Base-by-base conservation (phyloP, 2,888 invertebrate genomes). In the Zelleria hepariella region DNA sequence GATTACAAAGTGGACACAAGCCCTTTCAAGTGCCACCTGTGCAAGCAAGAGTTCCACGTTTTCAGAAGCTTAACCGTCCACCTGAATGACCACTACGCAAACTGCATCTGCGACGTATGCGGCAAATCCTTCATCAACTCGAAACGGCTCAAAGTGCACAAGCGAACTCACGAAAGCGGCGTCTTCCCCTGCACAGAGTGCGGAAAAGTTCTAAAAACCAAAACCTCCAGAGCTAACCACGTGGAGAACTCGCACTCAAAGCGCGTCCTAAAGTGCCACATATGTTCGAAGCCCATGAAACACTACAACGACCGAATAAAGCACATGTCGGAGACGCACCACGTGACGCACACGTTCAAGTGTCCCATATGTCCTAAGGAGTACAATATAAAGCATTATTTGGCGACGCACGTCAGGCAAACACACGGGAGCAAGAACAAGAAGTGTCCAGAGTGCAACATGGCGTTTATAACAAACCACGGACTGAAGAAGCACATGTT, bases 31-130 rank as follows among this genome's bases (percentile, higher is more conserved):
- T 86, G 86, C 57, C 86, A 86, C 60, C 61, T 86, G 10, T 86
- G 86, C 51, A 64, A 69, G 0, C 67, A 68, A 47, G 73, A 82
- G 42, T 86, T 83, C 48, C 86, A 86, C 55, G 85, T 85, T 0
- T 86, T 86, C 59, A 68, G 54, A 26, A 55, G 86, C 0, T 61
- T 86, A 3, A 85, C 86, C 0, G 81, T 77, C 1, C 90, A 90
- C 67, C 64, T 90, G 26, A 90, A 90, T 55, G 85, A 83, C 27
- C 90, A 90, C 52, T 89, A 87, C 59, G 81, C 84, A 0, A 85
- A 86, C 47, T 88, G 83, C 55, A 86, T 89, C 26, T 90, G 90
- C 63, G 82, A 84, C 61, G 80, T 88, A 1, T 90, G 90, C 63
- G 87, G 87, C 0, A 89, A 89, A 67, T 82, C 86, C 0, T 90